A percentile compares a stretch with the other conserved stretches of the same genome.
Conservation (phyloP, 2,113 vertebrate genomes). For the Fulica atra region DNA sequence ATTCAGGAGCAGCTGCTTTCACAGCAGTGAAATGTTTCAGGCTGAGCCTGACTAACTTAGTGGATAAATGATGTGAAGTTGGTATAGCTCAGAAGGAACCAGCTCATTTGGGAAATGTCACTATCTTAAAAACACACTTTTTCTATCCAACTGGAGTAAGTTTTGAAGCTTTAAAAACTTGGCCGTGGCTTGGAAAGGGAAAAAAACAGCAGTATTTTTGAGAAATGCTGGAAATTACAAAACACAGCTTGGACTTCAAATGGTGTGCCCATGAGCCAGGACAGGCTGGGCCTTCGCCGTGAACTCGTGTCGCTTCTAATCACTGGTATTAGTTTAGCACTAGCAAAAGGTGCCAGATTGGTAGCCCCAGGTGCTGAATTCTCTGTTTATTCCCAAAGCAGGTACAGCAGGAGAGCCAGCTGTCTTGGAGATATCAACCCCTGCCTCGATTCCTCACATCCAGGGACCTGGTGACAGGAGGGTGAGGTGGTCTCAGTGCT, state of each 20-base stretch:
- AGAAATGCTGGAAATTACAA: constrained; percentile 46
- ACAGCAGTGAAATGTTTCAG: constrained; percentile 59
- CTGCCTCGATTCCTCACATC: not conserved
- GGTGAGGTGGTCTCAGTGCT: not conserved
- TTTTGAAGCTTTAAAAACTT: constrained; percentile 38
- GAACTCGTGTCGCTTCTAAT: not conserved
- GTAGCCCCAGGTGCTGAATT: not conserved
- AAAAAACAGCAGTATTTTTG: constrained; percentile 15
- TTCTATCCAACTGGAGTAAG: not conserved
- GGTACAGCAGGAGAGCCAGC: not conserved
- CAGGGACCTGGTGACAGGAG: not conserved
- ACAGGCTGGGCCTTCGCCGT: not conserved
- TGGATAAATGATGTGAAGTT: constrained; percentile 25
- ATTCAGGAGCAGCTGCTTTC: constrained; percentile 52
- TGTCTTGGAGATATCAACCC: not conserved
- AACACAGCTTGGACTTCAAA: constrained; percentile 29
- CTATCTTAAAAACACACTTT: constrained; percentile 22
- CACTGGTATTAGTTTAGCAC: not conserved
- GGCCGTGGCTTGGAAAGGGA: not conserved
- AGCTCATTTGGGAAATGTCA: not conserved
- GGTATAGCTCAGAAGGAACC: not conserved
- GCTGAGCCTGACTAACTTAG: not conserved
- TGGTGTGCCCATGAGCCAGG: not conserved
- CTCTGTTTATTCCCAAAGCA: not conserved
- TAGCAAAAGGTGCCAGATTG: constrained; percentile 15